Evolutionary conservation across 2,888 invertebrate genomes (phyloP).

Genomic region (Cyrtodaria siliqua): DNA sequence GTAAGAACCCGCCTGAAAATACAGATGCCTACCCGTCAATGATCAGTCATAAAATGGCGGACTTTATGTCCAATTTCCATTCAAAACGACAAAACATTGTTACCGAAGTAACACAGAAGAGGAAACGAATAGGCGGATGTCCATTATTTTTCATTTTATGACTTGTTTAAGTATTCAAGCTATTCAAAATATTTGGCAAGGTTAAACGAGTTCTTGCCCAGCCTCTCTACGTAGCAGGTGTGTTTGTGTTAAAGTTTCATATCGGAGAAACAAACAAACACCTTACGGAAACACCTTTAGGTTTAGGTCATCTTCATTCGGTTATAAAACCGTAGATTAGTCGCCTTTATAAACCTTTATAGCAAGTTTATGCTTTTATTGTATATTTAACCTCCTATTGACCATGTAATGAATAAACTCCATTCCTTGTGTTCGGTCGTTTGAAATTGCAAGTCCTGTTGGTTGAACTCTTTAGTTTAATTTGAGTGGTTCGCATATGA

Average conservation of each 20-base stretch:
- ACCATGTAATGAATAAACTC: too few relatives aligned
- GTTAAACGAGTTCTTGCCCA: not conserved
- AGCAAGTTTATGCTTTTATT: slow-evolving; percentile 10
- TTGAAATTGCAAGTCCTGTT: too few relatives aligned
- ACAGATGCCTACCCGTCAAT: slow-evolving; percentile 48
- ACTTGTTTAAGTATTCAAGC: not conserved
- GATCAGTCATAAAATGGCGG: slow-evolving; percentile 46
- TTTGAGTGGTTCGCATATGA: too few relatives aligned
- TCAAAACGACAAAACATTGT: slow-evolving; percentile 11
- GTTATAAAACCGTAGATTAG: slow-evolving; percentile 1
- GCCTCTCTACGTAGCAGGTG: slow-evolving; percentile 13
- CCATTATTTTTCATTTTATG: slow-evolving; percentile 6
- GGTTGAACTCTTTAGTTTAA: too few relatives aligned
- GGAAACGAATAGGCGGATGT: slow-evolving; percentile 24
- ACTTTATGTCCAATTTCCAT: slow-evolving; percentile 34
- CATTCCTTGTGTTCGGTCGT: too few relatives aligned
- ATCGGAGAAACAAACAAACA: slow-evolving; percentile 3
- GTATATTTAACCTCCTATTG: slow-evolving; percentile 1
- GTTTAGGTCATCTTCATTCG: slow-evolving; percentile 17
- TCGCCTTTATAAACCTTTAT: slow-evolving; percentile 1
- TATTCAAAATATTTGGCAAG: slow-evolving; percentile 21
- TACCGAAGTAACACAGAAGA: slow-evolving; percentile 17
- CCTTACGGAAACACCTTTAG: not conserved
- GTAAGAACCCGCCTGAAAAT: slow-evolving; percentile 27
- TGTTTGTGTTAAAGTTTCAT: not conserved